Conservation (phyloP, 23 tunicate genomes). For the Halocynthia aurantium region DNA sequence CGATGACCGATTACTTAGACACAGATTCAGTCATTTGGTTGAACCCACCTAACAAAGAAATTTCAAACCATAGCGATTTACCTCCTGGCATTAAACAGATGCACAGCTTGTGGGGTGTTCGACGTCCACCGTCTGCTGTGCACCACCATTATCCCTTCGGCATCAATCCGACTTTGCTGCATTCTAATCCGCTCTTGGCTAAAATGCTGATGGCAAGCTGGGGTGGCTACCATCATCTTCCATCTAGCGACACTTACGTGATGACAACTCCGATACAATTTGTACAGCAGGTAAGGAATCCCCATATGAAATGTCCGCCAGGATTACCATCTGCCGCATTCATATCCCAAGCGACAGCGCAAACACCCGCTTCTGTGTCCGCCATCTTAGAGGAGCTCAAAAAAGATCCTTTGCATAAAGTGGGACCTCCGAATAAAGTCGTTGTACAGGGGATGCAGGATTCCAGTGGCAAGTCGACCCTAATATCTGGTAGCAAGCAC, state of each 20-base stretch:
- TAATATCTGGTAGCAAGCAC: conserved; percentile 5
- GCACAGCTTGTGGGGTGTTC: not conserved
- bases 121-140: conserved; percentile 31
- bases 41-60: conserved; percentile 73
- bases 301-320: not conserved
- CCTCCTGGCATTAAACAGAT: conserved; percentile 36
- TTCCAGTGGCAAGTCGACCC: not conserved
- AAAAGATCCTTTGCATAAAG: conserved; percentile 69
- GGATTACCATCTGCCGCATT: not conserved
- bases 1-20: conserved; percentile 28
- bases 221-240: conserved; percentile 7
- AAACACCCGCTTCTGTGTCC: conserved; percentile 38
- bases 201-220: conserved; percentile 53
- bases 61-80: conserved; percentile 59
- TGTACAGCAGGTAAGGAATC: not conserved
- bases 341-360: conserved; percentile 9
- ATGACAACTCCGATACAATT: not conserved
- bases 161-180: conserved; percentile 65
- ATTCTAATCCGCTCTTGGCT: conserved; percentile 71
- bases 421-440: conserved; percentile 74
- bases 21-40: conserved; percentile 46
- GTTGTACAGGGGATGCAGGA: conserved; percentile 32
- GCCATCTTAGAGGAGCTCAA: conserved; percentile 57
- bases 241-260: not conserved
- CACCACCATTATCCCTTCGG: conserved; percentile 84